These are phyloP conservation scores for Cassiopea xamachana DNA, from an alignment of 30 jellyfish, hydroid and myxozoan genomes.

Conservation along the genomic window DNA sequence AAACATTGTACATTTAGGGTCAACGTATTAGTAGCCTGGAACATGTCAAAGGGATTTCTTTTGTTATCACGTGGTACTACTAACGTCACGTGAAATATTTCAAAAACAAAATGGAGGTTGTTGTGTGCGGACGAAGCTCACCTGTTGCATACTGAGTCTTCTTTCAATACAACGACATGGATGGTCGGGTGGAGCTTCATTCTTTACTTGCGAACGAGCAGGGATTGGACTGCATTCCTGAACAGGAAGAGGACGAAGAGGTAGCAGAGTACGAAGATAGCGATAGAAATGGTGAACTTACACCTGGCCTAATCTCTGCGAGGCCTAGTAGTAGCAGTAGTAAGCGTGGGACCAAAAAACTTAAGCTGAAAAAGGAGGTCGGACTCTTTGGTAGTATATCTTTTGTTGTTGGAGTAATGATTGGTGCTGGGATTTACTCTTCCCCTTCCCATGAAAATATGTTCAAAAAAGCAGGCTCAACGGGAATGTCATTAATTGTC, in stretches of 20 bases:
- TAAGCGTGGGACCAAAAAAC: slow-evolving; percentile 53
- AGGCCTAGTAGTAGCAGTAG: slow-evolving; percentile 41
- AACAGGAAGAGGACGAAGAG: slow-evolving; percentile 72
- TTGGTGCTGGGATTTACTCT: slow-evolving; percentile 98
- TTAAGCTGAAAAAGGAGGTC: slow-evolving; percentile 81
- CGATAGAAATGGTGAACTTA: slow-evolving; percentile 63
- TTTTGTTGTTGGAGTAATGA: slow-evolving; percentile 96
- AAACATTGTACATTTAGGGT: not conserved
- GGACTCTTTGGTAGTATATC: slow-evolving; percentile 93
- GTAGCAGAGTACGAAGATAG: slow-evolving; percentile 33
- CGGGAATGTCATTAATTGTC: slow-evolving; percentile 84
- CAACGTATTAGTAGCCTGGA: slow-evolving; percentile 4
- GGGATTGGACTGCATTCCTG: slow-evolving; percentile 70
- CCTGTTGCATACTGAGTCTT: slow-evolving; percentile 38
- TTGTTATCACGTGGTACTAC: slow-evolving; percentile 71
- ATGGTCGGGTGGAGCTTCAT: slow-evolving; percentile 67
- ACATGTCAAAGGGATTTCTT: slow-evolving; percentile 47
- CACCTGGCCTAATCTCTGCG: slow-evolving; percentile 58
- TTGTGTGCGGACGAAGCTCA: slow-evolving; percentile 64
- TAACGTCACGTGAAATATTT: slow-evolving; percentile 49
- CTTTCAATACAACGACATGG: slow-evolving; percentile 16
- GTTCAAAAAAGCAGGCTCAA: slow-evolving; percentile 82
- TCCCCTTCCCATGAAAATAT: slow-evolving; percentile 91
- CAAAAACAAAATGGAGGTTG: slow-evolving; percentile 65
- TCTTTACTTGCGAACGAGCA: slow-evolving; percentile 69